Evolutionary conservation across 2,113 vertebrate species (phyloP), one percentile per base, ranked within the genome.

Genomic region (Psettodes erumei): DNA sequence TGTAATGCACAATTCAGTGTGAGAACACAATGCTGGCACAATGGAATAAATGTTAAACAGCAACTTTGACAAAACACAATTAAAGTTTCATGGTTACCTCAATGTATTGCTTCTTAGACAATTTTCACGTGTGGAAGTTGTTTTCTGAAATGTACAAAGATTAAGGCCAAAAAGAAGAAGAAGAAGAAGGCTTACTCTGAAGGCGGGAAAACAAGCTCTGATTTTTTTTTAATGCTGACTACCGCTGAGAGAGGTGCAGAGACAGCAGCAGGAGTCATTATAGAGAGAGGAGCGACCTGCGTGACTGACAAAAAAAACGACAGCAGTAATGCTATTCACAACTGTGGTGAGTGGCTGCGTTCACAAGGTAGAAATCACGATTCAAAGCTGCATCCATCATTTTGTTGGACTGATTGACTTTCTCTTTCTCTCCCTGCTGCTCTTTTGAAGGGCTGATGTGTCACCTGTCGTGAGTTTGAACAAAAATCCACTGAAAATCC

Each of bases 391-490:
- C 21, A 28, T 43, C 60, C 42, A 28, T 77, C 13, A 56, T 63
- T 55, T 30, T 58, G n/a, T 25, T 48, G 16, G 23, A 64, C 45
- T 48, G 53, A 61, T 48, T 77, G 28, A 10, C 12, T 19, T 19
- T 28, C 16, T 60, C 4, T 42, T 53, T 61, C n/a, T 38, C 53
- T 75, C 37, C 45, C 18, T 63, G 37, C 38, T 12, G 33, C 45
- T 30, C 33, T 21, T 64, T 64, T 25, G 5, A 35, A 47, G 30
- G 28, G n/a, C 21, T 54, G 12, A 40, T 37, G 16, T 58, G 13
- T 79, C 28, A 30, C 37, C 37, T 61, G 27, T 61, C 25, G 9
- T 66, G 61, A 72, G 70, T 35, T 53, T 32, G 13, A 60, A 66
- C 5, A 10, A 69, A 37, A 54, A 40, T 11, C 15, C 4, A 27